Evolutionary conservation across 2,797 vertebrate genomes (phyloP), one percentile per base, ranked within the genome.

Genomic region (Harpagifer antarcticus): DNA sequence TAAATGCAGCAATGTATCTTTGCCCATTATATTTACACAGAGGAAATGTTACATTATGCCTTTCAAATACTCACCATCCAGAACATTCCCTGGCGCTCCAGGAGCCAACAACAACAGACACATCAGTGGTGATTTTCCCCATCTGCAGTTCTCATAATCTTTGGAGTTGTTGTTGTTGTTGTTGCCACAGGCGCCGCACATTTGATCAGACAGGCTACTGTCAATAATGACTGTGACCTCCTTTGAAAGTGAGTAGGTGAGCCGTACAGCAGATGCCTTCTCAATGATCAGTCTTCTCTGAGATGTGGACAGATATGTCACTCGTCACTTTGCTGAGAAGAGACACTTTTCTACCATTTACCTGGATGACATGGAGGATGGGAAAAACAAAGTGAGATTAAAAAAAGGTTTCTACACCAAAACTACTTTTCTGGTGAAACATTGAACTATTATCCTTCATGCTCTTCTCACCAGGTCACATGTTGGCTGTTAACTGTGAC

Each of bases 181-280:
- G 90, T 96, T 96, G 50, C 95, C 95, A n/a, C 96, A 96, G 57
- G 93, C 93, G 0, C 95, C 95, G 3, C 95, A 96, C 65, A 95
- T 68, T 68, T 80, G 77, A 31, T 81, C 81, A 1, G 78, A 76
- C n/a, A 95, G 85, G 37, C 33, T 69, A 1, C 57, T 23, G 12
- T 71, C 70, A 48, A 93, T 66, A 4, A 69, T 86, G 66, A 97
- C 61, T 0, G 55, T 0, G 55, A 96, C 78, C 62, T 91, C 86
- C 61, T 90, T 91, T 1, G 84, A 70, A 37, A 75, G 20, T 11
- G 88, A 89, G 72, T 94, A 91, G 57, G 75, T 87, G 76, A 97
- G 89, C 55, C 43, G 83, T 67, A 96, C 74, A 17, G 58, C 70
- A 5, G 87, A 89, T 1, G 17, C 59, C 81, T 70, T 90, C 76